Evolutionary conservation across 2,113 vertebrate species (phyloP), one percentile per base, ranked within the genome.

Genomic region (Leiothrix lutea): DNA sequence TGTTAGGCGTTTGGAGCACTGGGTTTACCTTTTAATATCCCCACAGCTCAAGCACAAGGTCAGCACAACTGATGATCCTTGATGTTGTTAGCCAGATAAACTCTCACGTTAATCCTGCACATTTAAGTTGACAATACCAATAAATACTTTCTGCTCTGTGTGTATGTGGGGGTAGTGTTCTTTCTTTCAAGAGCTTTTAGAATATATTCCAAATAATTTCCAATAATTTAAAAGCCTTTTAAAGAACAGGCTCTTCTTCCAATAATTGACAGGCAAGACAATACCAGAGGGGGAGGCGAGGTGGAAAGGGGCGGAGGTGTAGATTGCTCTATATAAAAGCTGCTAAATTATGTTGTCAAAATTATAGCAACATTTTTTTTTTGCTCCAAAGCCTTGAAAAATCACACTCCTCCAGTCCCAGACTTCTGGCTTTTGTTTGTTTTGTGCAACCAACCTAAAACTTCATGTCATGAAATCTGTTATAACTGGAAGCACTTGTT

Each of bases 261-360:
- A 95, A 93, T 98, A 97, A 97, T 95, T 98, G 97, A 97, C 97
- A 98, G 96, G 80, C 94, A 97, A 96, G 97, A 98, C 95, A 97
- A 96, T 97, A 97, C 90, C 67, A 91, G 90, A 79, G 94, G 91
- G 97, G 95, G 95, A 97, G 97, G 96, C 3, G 36, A 97, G 94
- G 93, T 97, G 91, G 96, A 97, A 89, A 96, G 94, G 96, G 96
- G 96, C 36, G 95, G 97, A 97, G 97, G 96, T 97, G 82, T 97
- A 96, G 96, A 98, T 97, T 97, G 96, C 89, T 98, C 90, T 89
- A 87, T 96, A 97, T 97, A 97, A 97, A 97, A 97, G 95, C 96
- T 94, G 97, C 88, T 97, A 97, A 95, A 96, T 98, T 98, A 98
- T 97, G 95, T 98, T 98, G 97, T 98, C 96, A 97, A 97, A 98